A percentile compares a stretch with the other conserved stretches of the same genome.
Evolutionary conservation across 2,888 invertebrate genomes (phyloP).

Genomic region (Dasysyrphus albostriatus): DNA sequence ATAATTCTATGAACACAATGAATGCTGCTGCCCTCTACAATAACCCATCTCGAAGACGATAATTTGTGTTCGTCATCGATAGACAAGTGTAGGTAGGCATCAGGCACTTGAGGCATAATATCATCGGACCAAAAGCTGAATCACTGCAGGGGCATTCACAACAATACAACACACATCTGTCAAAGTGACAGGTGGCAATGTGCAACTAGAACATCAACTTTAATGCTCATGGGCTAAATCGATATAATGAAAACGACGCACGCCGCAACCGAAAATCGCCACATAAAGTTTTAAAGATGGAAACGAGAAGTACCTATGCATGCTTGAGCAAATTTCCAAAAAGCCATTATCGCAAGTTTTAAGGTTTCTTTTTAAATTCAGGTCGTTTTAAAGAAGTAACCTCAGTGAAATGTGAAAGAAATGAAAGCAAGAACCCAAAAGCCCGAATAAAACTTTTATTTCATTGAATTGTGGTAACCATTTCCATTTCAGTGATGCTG

Average conservation of each 20-base stretch:
- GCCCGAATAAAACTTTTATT: constrained; percentile 32
- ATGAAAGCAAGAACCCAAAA: background rate
- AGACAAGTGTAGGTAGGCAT: background rate
- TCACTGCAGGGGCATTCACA: constrained; percentile 21
- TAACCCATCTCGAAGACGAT: constrained; percentile 15
- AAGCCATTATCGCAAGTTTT: constrained; percentile 12
- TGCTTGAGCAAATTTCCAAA: constrained; percentile 25
- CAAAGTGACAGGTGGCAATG: constrained; percentile 32
- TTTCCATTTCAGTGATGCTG: constrained; percentile 22
- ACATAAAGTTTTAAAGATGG: constrained; percentile 9
- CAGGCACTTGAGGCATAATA: background rate
- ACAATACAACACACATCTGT: background rate
- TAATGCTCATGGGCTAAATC: background rate
- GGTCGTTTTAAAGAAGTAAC: constrained; percentile 3
- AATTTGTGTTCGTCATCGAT: constrained; percentile 36
- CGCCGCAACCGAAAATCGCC: background rate
- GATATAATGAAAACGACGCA: background rate
- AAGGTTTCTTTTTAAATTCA: constrained; percentile 15
- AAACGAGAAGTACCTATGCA: background rate
- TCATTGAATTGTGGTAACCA: constrained; percentile 28
- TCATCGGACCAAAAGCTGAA: constrained; percentile 12
- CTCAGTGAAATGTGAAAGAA: background rate
- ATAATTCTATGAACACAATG: constrained; percentile 47
- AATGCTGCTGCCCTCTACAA: background rate
- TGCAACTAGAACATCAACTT: constrained; percentile 14